A percentile compares a stretch with the other conserved stretches of the same genome.
phyloP scores from a whole-genome alignment of 2,113 vertebrate species.

The Ranitomeya variabilis region DNA sequence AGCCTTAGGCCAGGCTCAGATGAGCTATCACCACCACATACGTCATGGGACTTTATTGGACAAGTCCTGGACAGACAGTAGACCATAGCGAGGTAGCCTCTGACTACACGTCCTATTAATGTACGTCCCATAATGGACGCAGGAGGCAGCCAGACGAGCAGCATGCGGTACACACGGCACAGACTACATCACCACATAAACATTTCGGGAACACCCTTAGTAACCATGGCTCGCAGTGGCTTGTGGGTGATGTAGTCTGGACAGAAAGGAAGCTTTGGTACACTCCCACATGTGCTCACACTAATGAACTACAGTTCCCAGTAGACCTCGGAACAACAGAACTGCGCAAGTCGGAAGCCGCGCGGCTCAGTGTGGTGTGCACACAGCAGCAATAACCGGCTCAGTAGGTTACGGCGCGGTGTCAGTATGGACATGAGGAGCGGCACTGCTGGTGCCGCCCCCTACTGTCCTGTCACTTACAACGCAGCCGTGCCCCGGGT shows the following conservation, averaged over 20 bases:
- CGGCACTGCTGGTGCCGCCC: neutral
- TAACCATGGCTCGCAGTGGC: neutral
- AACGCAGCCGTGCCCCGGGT: neutral
- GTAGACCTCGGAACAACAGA: neutral
- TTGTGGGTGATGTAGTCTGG: conserved; percentile 30
- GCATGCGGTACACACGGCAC: too few species aligned
- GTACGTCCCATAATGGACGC: too few species aligned
- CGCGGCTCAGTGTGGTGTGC: neutral
- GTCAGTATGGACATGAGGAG: neutral
- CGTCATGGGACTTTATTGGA: too few species aligned
- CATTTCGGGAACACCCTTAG: neutral
- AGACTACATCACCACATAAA: neutral
- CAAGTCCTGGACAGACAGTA: too few species aligned
- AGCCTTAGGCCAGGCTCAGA: too few species aligned
- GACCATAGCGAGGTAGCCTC: too few species aligned
- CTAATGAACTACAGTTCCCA: neutral
- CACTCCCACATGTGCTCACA: neutral
- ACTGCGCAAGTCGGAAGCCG: conserved; percentile 29
- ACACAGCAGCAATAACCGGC: neutral
- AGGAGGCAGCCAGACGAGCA: too few species aligned
- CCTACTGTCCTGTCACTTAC: neutral
- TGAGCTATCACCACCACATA: too few species aligned
- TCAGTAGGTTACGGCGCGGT: neutral
- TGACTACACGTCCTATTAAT: too few species aligned
- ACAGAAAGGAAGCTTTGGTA: neutral